Evolutionary conservation across 2,888 invertebrate genomes (phyloP), one percentile per base, ranked within the genome.

Genomic region (Oligia fasciuncula): DNA sequence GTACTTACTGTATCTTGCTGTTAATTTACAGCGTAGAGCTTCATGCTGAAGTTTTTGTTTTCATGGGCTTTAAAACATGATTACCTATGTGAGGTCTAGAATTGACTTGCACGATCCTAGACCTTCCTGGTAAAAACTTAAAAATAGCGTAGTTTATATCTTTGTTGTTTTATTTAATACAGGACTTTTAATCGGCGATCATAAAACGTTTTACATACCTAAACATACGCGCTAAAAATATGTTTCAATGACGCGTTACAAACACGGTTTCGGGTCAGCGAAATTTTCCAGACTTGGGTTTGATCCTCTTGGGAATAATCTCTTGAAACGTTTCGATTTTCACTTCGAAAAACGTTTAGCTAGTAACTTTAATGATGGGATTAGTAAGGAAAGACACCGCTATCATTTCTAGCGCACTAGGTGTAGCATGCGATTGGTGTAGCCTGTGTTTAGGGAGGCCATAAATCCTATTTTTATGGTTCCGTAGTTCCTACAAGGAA

Each of bases 251-350:
- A 85, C 60, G 76, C 81, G 68, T 80, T 43, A 72, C 65, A 85
- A 83, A 83, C 35, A 69, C 54, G 51, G 54, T 83, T 76, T 85
- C 65, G 76, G 83, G 68, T 81, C 85, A 80, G 46, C 40, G 80
- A 70, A 72, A 65, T 81, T 72, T 72, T 73, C 5, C 51, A 40
- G 62, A 60, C 35, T 60, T 40, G 63, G 19, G 65, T 54, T 76
- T 75, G 65, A 72, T 54, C 65, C 54, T 9, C 29, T 65, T 35
- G 35, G 35, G 35, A 35, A 35, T 35, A 80, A 80, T 69, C 60
- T 46, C 40, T 54, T 43, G 23, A 65, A 80, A 69, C 9, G 6
- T 73, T 35, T 19, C n/a, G 14, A 63, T 79, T 72, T 84, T 35
- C 43, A 4, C 40, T 70, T 35, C 40, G 19, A 46, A 78, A 72